Evolutionary conservation across 2,797 vertebrate genomes (phyloP).

Genomic region (Acanthiza pusilla): DNA sequence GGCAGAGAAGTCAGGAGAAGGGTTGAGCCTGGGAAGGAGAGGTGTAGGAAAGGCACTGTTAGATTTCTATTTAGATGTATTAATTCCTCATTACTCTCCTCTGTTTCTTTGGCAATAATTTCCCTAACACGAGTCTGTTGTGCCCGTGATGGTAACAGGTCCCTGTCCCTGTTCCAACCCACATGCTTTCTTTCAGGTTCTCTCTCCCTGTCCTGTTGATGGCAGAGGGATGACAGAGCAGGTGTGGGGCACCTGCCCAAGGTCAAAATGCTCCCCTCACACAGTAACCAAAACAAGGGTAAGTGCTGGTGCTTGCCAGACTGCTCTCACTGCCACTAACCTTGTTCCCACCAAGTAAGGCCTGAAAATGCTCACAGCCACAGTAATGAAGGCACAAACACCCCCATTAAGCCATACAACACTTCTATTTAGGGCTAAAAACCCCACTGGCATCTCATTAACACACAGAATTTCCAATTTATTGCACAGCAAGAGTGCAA

Average conservation of each 20-base stretch:
- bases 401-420: not conserved
- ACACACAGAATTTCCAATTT: not conserved
- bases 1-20: not conserved
- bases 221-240: not conserved
- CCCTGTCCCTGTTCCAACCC: not conserved
- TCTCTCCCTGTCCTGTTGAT: not conserved
- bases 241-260: not conserved
- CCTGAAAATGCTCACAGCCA: not conserved
- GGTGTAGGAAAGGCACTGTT: not conserved
- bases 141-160: not conserved
- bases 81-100: not conserved
- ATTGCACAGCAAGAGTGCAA: not conserved
- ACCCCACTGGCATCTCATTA: not conserved
- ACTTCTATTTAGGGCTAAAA: not conserved
- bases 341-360: not conserved
- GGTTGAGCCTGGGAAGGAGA: not conserved
- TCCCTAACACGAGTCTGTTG: rapidly evolving
- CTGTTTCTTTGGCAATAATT: not conserved
- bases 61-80: not conserved
- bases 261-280: not conserved
- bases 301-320: not conserved
- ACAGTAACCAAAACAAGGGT: not conserved
- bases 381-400: rapidly evolving
- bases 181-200: not conserved
- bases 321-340: not conserved